Percentiles rank a stretch among this genome's conserved stretches.
Evolutionary conservation across 2,113 vertebrate genomes (phyloP).

Genomic region (Connochaetes taurinus): DNA sequence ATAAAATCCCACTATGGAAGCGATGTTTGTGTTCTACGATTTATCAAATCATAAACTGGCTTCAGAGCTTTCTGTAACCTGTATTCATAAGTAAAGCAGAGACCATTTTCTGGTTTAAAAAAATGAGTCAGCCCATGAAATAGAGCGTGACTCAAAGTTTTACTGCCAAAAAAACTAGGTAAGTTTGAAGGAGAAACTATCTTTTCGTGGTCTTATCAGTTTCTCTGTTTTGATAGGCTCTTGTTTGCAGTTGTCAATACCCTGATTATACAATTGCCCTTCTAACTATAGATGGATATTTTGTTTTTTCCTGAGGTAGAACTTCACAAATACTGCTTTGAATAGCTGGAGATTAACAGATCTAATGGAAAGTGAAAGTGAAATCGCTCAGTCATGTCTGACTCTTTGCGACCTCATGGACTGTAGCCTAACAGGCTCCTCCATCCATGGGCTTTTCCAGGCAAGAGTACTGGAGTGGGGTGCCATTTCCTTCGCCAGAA

Average conservation of each 20-base stretch:
- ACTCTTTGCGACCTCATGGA: neutral
- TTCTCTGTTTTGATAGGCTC: neutral
- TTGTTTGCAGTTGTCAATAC: neutral
- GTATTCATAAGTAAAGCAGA: neutral
- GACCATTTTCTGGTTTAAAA: neutral
- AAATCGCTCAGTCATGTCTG: accelerated
- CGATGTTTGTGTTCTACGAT: too few species aligned
- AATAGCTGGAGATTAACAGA: neutral
- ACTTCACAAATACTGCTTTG: neutral
- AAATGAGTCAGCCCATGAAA: neutral
- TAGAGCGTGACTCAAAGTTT: neutral
- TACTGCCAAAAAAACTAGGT: neutral
- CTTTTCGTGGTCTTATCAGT: neutral
- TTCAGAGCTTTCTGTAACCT: neutral
- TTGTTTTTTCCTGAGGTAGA: neutral
- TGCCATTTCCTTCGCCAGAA: neutral
- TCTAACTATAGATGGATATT: neutral
- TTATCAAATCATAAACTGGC: neutral
- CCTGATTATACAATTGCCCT: neutral
- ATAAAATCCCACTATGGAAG: too few species aligned
- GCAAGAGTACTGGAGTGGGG: neutral
- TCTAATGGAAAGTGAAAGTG: neutral
- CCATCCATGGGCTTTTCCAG: neutral
- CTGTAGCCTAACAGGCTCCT: neutral
- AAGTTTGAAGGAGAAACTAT: neutral